Evolutionary conservation across 2,113 vertebrate genomes (phyloP).

Genomic region (Podocnemis expansa): DNA sequence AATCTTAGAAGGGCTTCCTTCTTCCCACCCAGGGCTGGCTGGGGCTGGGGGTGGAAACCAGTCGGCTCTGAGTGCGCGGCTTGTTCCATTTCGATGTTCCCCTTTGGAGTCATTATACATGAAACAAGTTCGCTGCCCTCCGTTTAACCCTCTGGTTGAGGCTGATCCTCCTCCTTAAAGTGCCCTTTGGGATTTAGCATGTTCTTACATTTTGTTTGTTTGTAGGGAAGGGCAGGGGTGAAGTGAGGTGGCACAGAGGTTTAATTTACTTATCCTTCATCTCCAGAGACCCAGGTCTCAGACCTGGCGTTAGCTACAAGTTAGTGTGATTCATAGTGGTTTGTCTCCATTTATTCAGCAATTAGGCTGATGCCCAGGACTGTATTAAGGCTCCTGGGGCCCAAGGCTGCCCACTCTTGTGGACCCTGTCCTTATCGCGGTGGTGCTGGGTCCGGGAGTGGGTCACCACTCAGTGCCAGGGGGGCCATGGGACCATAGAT

Average conservation of each 20-base stretch:
- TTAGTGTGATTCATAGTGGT: accelerated
- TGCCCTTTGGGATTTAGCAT: not conserved
- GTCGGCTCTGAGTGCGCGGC: not conserved
- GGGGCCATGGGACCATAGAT: too few relatives aligned
- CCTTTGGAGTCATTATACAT: not conserved
- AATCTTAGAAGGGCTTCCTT: accelerated
- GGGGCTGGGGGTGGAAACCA: not conserved
- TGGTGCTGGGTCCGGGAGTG: too few relatives aligned
- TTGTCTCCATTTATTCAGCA: not conserved
- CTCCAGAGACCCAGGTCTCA: not conserved
- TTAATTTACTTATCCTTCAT: not conserved
- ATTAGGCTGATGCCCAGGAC: accelerated
- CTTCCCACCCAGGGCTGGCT: not conserved
- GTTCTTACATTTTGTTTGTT: conserved; percentile 12
- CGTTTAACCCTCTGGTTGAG: conserved; percentile 6
- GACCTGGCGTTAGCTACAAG: not conserved
- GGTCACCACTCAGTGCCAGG: too few relatives aligned
- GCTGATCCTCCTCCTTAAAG: not conserved
- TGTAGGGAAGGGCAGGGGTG: not conserved
- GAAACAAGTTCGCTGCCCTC: not conserved
- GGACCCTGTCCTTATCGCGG: too few relatives aligned
- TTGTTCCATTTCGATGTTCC: conserved; percentile 1
- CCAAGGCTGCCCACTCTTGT: too few relatives aligned
- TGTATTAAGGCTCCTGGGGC: too few relatives aligned
- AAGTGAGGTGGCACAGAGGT: not conserved